Evolutionary conservation across 2,113 vertebrate species (phyloP).

Genomic region (Stomatorhinus ivindoensis): DNA sequence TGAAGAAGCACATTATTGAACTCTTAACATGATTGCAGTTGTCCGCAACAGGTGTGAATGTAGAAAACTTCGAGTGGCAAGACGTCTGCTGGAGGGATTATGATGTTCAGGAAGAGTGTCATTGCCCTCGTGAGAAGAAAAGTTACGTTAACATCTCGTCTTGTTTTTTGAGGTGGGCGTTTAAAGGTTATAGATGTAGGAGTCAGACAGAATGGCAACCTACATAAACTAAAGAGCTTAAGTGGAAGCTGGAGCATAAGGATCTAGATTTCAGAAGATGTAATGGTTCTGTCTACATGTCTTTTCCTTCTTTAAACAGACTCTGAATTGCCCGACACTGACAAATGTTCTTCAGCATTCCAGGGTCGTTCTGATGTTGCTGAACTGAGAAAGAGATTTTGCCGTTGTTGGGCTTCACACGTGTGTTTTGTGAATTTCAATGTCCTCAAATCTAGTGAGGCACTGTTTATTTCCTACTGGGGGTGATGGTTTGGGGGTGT

Average conservation of each 20-base stretch:
- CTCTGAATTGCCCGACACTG: background rate
- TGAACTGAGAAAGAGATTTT: slow-evolving; percentile 40
- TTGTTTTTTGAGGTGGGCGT: background rate
- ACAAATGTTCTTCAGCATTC: background rate
- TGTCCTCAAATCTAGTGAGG: slow-evolving; percentile 42
- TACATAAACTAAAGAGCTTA: background rate
- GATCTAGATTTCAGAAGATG: background rate
- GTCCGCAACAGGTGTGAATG: slow-evolving; percentile 35
- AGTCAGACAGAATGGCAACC: background rate
- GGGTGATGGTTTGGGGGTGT: slow-evolving; percentile 54
- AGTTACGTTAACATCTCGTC: background rate
- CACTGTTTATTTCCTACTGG: slow-evolving; percentile 41
- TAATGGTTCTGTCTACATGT: background rate
- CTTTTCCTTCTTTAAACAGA: slow-evolving; percentile 2
- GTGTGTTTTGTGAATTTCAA: slow-evolving; percentile 49
- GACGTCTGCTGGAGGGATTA: slow-evolving; percentile 31
- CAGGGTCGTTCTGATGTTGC: slow-evolving; percentile 3
- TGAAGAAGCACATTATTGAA: slow-evolving; percentile 19
- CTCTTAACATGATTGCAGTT: slow-evolving; percentile 13
- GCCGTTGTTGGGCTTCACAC: slow-evolving; percentile 44
- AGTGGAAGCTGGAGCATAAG: background rate
- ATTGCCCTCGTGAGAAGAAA: slow-evolving; percentile 10
- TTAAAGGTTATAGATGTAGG: background rate
- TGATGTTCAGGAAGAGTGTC: slow-evolving; percentile 26
- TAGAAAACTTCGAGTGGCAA: background rate